Percentiles rank a stretch among this genome's conserved stretches.
Conservation (phyloP, 2,113 vertebrate genomes). For the Ameiurus melas region DNA sequence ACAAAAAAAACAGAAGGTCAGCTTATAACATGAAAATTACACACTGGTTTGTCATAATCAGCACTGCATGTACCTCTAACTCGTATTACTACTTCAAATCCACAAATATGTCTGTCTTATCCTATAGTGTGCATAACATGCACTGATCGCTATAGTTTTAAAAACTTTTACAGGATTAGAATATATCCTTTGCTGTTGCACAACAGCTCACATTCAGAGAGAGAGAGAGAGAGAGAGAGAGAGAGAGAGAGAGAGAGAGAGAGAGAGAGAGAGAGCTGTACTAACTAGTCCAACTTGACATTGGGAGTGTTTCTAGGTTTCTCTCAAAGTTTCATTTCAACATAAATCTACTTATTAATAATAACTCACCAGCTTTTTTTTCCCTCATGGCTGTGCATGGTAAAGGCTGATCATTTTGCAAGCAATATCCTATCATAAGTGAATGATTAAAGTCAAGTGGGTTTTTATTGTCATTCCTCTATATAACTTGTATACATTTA, state of each 20-base stretch:
- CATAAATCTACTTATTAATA: neutral
- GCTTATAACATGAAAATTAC: neutral
- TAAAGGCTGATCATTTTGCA: neutral
- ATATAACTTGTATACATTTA: no score
- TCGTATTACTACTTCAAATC: no score
- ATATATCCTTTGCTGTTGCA: neutral
- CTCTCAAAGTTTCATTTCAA: neutral
- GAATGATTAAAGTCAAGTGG: no score
- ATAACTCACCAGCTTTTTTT: neutral
- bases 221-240: neutral
- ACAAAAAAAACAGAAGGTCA: neutral
- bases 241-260: neutral
- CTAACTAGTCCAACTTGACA: neutral
- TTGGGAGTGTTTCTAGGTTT: neutral
- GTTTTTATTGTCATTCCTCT: no score
- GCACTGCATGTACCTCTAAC: neutral
- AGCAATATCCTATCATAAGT: no score
- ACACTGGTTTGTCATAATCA: neutral
- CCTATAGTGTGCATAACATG: neutral
- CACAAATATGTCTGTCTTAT: no score
- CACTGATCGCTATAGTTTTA: neutral
- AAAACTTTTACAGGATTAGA: neutral
- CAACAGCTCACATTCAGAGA: neutral
- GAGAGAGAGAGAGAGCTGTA: neutral
- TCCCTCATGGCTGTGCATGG: neutral